These are phyloP conservation scores for Orestias chungarensis DNA, from an alignment of 2,797 vertebrate species.

Conservation along the genomic window DNA sequence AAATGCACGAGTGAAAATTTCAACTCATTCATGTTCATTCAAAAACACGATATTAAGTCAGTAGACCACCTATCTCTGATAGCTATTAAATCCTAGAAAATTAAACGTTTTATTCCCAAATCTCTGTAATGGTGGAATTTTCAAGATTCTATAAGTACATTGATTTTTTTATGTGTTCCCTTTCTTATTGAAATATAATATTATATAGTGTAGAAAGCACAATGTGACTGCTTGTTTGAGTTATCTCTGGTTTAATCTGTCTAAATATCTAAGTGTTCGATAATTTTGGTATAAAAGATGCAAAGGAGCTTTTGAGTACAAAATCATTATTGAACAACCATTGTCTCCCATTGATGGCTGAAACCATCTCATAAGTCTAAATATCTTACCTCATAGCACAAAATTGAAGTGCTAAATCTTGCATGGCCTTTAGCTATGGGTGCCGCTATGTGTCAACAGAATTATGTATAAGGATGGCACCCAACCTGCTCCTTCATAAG, in stretches of 20 bases:
- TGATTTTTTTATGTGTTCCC: background rate
- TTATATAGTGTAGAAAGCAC: background rate
- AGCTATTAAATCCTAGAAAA: background rate
- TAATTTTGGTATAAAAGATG: background rate
- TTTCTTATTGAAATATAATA: background rate
- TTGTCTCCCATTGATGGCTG: background rate
- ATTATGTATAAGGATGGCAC: conserved; percentile 47
- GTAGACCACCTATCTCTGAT: background rate
- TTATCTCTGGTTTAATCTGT: background rate
- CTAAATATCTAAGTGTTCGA: background rate
- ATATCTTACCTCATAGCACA: conserved; percentile 33
- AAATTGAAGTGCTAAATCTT: conserved; percentile 52
- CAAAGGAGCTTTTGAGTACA: conserved; percentile 1
- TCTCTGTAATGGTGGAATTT: background rate
- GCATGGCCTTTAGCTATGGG: conserved; percentile 51
- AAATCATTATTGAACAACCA: conserved; percentile 16
- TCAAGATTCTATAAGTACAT: background rate
- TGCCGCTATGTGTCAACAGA: conserved; percentile 51
- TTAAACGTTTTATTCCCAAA: background rate
- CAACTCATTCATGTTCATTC: background rate
- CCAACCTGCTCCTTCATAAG: conserved; percentile 42
- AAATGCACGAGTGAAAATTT: conserved; percentile 1
- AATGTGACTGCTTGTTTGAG: background rate
- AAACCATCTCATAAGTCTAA: conserved; percentile 38
- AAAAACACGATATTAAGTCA: background rate